These are phyloP conservation scores for Nemoura dubitans DNA, from an alignment of 2,888 invertebrate species.

Conservation along the genomic window DNA sequence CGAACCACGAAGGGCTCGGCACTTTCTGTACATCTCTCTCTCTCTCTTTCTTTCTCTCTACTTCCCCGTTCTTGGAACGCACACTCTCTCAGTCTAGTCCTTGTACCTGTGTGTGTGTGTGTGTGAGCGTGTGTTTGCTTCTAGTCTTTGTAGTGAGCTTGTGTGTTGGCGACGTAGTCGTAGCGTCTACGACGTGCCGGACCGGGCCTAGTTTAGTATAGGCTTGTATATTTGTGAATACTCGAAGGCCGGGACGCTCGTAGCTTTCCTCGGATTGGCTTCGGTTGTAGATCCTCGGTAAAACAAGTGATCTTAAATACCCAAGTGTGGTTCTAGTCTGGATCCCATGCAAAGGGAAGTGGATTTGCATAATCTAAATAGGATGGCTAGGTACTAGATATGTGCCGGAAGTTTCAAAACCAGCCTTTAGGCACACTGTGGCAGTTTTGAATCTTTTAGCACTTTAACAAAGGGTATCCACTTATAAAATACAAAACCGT, in stretches of 20 bases:
- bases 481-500: too few relatives aligned
- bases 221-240: neutral
- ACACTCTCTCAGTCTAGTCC: neutral
- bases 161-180: neutral
- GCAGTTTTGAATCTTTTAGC: too few relatives aligned
- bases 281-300: too few relatives aligned
- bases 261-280: neutral
- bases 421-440: too few relatives aligned
- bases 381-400: too few relatives aligned
- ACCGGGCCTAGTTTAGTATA: neutral
- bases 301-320: too few relatives aligned
- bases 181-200: neutral
- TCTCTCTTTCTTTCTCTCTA: constrained; percentile 21
- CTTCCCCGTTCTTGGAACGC: neutral
- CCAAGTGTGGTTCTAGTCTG: too few relatives aligned
- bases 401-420: too few relatives aligned
- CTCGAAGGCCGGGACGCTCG: neutral
- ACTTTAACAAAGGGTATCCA: too few relatives aligned
- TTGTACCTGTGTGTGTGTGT: neutral
- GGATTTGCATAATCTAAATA: too few relatives aligned
- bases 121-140: neutral
- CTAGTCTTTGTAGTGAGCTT: neutral
- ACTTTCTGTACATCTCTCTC: constrained; percentile 20
- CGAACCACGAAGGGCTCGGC: neutral
- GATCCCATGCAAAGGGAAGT: too few relatives aligned